These are phyloP conservation scores for Paracentrotus lividus DNA, from an alignment of 53 echinoderm and acorn worm genomes.

Conservation along the genomic window DNA sequence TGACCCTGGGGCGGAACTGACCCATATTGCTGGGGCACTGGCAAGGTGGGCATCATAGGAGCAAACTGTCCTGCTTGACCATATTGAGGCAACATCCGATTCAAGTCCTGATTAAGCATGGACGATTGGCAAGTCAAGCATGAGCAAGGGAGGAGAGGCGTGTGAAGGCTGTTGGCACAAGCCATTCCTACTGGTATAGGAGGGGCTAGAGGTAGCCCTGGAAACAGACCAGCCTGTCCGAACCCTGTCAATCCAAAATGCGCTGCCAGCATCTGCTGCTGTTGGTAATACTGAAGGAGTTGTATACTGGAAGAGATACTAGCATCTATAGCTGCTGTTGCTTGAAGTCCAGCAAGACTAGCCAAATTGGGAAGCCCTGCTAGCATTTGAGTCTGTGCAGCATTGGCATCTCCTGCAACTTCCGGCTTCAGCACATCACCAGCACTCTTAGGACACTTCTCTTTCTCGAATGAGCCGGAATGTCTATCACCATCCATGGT, in stretches of 20 bases:
- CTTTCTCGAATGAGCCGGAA: not conserved
- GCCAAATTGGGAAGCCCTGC: slow-evolving; percentile 31
- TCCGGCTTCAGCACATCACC: slow-evolving; percentile 42
- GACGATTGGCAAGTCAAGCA: slow-evolving; percentile 61
- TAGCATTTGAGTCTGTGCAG: not conserved
- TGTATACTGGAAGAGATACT: slow-evolving; percentile 63
- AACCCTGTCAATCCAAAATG: slow-evolving; percentile 47
- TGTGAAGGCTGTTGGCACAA: slow-evolving; percentile 53
- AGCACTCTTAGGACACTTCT: slow-evolving; percentile 37
- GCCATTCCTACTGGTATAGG: slow-evolving; percentile 36
- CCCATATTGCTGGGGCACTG: slow-evolving; percentile 43
- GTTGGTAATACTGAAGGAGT: slow-evolving; percentile 57
- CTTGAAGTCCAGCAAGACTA: slow-evolving; percentile 48
- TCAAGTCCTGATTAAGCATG: slow-evolving; percentile 40
- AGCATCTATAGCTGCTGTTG: slow-evolving; percentile 53
- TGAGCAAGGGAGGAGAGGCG: slow-evolving; percentile 49
- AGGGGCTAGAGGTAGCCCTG: slow-evolving; percentile 1
- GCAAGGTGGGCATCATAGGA: slow-evolving; percentile 22
- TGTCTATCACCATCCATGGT: slow-evolving; percentile 32
- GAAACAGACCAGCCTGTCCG: slow-evolving; percentile 35
- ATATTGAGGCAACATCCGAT: slow-evolving; percentile 41
- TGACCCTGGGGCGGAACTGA: not conserved
- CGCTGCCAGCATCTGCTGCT: slow-evolving; percentile 62
- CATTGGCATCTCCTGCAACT: not conserved
- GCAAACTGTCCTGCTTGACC: not conserved